phyloP scores from a whole-genome alignment of 2,797 vertebrate species.

The Emys orbicularis region DNA sequence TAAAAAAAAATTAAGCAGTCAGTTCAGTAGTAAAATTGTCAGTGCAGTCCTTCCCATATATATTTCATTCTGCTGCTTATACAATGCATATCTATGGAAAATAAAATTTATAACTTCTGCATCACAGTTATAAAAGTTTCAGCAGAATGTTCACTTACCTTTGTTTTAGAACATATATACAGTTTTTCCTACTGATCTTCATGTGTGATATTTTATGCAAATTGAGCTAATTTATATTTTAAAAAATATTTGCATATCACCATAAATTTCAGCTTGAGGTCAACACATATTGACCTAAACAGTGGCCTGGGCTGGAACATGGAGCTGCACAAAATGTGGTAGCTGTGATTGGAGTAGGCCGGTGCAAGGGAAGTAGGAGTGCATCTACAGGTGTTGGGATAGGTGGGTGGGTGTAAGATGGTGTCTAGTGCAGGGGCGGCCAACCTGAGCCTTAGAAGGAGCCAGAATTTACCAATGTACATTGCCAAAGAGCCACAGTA shows the following conservation, averaged over 20 bases:
- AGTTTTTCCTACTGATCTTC: neutral
- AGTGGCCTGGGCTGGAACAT: neutral
- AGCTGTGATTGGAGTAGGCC: neutral
- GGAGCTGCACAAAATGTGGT: neutral
- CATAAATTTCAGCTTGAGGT: neutral
- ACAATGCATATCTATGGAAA: neutral
- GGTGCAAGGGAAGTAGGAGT: neutral
- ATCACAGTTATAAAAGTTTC: too few relatives aligned
- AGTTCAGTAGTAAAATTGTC: neutral
- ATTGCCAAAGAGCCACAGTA: too few relatives aligned
- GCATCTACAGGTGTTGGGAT: fast-evolving
- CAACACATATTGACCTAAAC: neutral
- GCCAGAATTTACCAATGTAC: too few relatives aligned
- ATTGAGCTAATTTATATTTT: neutral
- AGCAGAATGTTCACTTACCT: neutral
- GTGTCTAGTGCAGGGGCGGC: neutral
- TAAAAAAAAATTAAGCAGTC: neutral
- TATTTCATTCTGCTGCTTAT: neutral
- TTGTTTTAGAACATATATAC: neutral
- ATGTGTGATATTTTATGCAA: too few relatives aligned
- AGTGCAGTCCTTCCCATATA: neutral
- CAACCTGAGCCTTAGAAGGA: too few relatives aligned
- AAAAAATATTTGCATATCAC: neutral
- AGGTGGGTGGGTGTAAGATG: neutral
- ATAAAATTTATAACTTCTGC: neutral